phyloP scores from a whole-genome alignment of 2,113 vertebrate genomes.

The Cyanoderma ruficeps region DNA sequence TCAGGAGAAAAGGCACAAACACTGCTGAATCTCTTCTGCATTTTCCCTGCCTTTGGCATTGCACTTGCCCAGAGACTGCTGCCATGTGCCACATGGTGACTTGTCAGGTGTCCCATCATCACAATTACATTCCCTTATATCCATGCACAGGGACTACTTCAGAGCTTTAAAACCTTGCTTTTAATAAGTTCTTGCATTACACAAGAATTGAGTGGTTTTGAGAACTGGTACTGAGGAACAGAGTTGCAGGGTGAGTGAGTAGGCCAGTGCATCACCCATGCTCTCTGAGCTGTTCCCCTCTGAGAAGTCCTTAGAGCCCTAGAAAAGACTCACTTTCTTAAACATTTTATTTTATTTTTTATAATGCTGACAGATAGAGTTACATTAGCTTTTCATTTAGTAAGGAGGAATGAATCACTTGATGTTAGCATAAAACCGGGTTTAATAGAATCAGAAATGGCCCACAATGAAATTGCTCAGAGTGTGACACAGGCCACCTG shows the following conservation, averaged over 20 bases:
- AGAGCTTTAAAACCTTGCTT: not conserved
- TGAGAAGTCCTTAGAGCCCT: not conserved
- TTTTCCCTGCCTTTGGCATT: not conserved
- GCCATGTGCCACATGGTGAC: no score
- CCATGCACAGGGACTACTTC: not conserved
- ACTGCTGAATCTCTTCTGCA: not conserved
- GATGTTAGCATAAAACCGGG: not conserved
- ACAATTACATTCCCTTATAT: not conserved
- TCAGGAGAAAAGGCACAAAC: not conserved
- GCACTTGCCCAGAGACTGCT: not conserved
- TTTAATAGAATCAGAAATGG: not conserved
- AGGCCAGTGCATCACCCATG: not conserved
- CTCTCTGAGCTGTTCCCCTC: not conserved
- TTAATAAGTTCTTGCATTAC: not conserved
- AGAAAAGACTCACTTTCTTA: not conserved
- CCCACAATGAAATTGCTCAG: not conserved
- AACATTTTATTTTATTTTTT: conserved; percentile 1
- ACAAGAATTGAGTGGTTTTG: not conserved
- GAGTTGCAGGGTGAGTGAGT: not conserved
- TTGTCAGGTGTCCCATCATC: not conserved
- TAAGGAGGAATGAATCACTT: conserved; percentile 31
- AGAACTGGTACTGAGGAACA: not conserved
- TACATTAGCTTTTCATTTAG: conserved; percentile 23
- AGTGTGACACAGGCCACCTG: not conserved
- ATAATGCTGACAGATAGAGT: not conserved